Evolutionary conservation across 2,888 invertebrate species (phyloP).

Genomic region (Athalia cordata): DNA sequence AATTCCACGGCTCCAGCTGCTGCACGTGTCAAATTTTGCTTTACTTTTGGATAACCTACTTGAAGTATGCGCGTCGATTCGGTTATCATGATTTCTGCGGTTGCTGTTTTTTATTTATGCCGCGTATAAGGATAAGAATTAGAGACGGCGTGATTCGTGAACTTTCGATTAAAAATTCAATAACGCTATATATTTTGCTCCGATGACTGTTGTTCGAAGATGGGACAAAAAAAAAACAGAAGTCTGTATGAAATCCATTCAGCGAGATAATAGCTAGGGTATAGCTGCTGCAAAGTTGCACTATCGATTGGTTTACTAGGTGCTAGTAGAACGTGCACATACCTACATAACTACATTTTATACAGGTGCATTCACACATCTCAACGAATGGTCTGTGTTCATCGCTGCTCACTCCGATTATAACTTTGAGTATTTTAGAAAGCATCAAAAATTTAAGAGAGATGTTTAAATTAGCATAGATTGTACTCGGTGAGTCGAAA

Average conservation of each 20-base stretch:
- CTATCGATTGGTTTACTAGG: slow-evolving; percentile 10
- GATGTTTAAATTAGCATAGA: not conserved
- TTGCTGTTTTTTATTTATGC: too few species aligned
- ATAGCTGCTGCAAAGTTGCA: slow-evolving; percentile 18
- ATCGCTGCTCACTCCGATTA: not conserved
- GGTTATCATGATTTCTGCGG: too few species aligned
- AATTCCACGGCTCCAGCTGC: too few species aligned
- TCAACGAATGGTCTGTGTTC: not conserved
- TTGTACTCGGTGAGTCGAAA: not conserved
- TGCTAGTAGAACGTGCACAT: not conserved
- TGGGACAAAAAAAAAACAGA: not conserved
- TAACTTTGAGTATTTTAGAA: not conserved
- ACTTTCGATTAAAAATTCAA: too few species aligned
- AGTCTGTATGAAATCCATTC: not conserved
- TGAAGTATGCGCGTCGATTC: too few species aligned
- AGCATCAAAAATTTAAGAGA: too few species aligned
- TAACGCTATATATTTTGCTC: too few species aligned
- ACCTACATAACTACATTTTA: not conserved
- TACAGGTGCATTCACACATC: not conserved
- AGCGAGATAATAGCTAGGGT: not conserved
- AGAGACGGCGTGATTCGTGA: too few species aligned
- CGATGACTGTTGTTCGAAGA: not conserved
- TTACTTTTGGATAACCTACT: too few species aligned
- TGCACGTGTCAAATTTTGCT: too few species aligned
- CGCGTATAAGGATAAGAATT: too few species aligned